A percentile compares a stretch with the other conserved stretches of the same genome.
Evolutionary conservation across 2,888 invertebrate genomes (phyloP).

Genomic region (Serrognathus titanus): DNA sequence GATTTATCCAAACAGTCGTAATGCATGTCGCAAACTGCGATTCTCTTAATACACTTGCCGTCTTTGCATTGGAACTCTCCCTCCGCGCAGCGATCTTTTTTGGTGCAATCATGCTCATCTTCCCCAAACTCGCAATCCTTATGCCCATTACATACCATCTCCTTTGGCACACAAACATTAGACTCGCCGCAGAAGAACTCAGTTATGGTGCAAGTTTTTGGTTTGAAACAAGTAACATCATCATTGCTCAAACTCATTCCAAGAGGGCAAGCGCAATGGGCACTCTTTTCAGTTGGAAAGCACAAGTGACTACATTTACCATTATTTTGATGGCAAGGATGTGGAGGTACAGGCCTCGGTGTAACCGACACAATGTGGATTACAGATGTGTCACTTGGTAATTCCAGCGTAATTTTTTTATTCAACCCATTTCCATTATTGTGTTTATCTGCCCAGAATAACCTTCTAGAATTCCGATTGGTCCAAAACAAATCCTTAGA

Average conservation of each 20-base stretch:
- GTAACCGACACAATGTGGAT: constrained; percentile 54
- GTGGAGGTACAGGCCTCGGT: constrained; percentile 44
- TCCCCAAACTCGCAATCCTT: constrained; percentile 43
- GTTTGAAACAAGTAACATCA: constrained; percentile 56
- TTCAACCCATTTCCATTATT: constrained; percentile 34
- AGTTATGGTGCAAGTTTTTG: constrained; percentile 49
- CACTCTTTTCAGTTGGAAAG: constrained; percentile 48
- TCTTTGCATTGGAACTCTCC: constrained; percentile 54
- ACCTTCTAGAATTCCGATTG: constrained; percentile 51
- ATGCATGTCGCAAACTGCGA: constrained; percentile 51
- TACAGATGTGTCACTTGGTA: constrained; percentile 37
- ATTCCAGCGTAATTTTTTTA: constrained; percentile 45
- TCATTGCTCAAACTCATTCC: constrained; percentile 56
- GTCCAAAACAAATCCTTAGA: constrained; percentile 71
- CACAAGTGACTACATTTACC: constrained; percentile 75
- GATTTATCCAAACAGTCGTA: constrained; percentile 57
- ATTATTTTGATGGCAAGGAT: constrained; percentile 59
- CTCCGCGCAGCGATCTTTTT: constrained; percentile 40
- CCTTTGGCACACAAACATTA: constrained; percentile 48
- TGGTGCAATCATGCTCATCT: constrained; percentile 43
- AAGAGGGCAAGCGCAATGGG: constrained; percentile 62
- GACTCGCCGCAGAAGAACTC: constrained; percentile 50
- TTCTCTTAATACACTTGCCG: constrained; percentile 51
- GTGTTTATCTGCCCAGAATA: constrained; percentile 61
- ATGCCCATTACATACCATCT: constrained; percentile 40